A percentile compares a stretch with the other conserved stretches of the same genome.
These are phyloP conservation scores for Mormyrus hasselquistii DNA, from an alignment of 2,797 vertebrate genomes.

Conservation along the genomic window DNA sequence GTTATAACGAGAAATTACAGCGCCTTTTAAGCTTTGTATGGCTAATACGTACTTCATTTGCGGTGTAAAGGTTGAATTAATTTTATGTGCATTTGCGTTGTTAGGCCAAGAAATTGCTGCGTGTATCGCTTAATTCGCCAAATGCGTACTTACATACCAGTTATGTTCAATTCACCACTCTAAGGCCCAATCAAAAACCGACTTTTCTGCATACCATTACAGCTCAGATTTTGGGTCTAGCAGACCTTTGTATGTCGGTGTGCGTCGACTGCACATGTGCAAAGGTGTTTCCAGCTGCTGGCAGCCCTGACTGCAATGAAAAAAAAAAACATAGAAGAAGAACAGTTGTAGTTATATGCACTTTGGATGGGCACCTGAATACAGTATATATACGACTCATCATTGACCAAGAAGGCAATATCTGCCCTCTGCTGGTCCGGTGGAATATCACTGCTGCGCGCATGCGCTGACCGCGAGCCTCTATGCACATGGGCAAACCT, in stretches of 20 bases:
- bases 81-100: background rate
- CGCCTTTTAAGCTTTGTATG: background rate
- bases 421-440: background rate
- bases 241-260: background rate
- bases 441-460: background rate
- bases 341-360: background rate
- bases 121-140: background rate
- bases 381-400: background rate
- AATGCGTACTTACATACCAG: background rate
- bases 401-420: background rate
- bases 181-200: background rate
- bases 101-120: background rate
- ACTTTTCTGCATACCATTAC: background rate
- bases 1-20: background rate
- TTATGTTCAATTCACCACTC: background rate
- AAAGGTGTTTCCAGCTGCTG: background rate
- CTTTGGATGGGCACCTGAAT: background rate
- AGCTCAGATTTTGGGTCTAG: background rate
- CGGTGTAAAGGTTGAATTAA: background rate
- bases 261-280: background rate
- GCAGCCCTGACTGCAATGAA: background rate
- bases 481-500: background rate
- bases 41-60: background rate
- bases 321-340: background rate
- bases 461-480: background rate